Conservation (phyloP, 2,888 invertebrate species). For the Heliconius aoede region DNA sequence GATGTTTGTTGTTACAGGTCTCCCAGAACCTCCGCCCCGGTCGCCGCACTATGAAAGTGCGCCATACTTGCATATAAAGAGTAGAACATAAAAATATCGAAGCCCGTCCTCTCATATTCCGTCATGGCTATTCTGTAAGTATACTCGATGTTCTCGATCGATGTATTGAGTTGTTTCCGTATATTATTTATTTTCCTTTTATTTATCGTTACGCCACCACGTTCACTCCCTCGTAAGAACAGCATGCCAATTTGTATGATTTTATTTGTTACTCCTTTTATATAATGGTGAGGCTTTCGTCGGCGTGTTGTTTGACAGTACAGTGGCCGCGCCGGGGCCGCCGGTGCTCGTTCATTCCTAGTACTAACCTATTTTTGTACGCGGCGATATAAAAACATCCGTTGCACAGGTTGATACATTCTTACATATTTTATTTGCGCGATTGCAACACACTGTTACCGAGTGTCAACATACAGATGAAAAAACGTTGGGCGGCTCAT, state of each 20-base stretch:
- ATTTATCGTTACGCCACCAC: conserved; percentile 81
- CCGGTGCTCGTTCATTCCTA: conserved; percentile 75
- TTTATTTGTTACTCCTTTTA: conserved; percentile 74
- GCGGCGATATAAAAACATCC: conserved; percentile 53
- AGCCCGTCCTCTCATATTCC: conserved; percentile 62
- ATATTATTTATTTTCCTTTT: conserved; percentile 65
- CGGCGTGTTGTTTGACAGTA: conserved; percentile 80
- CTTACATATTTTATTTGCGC: conserved; percentile 44
- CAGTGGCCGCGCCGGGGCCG: conserved; percentile 80
- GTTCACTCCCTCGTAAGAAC: conserved; percentile 83
- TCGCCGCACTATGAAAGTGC: conserved; percentile 79
- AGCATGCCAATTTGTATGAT: conserved; percentile 81
- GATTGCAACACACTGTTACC: conserved; percentile 43
- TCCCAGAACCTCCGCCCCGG: conserved; percentile 61
- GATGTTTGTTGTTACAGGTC: conserved; percentile 76
- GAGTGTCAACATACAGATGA: conserved; percentile 32
- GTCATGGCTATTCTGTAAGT: conserved; percentile 79
- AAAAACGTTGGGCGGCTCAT: conserved; percentile 35
- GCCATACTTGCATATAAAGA: conserved; percentile 72
- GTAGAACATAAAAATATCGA: conserved; percentile 64
- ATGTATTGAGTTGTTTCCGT: conserved; percentile 71
- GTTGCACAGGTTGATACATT: conserved; percentile 50
- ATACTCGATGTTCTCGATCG: conserved; percentile 74
- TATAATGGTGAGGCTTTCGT: conserved; percentile 84
- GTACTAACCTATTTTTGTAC: conserved; percentile 78